Conservation (phyloP, 1,140 invertebrate species). For the Platyura marginata region DNA sequence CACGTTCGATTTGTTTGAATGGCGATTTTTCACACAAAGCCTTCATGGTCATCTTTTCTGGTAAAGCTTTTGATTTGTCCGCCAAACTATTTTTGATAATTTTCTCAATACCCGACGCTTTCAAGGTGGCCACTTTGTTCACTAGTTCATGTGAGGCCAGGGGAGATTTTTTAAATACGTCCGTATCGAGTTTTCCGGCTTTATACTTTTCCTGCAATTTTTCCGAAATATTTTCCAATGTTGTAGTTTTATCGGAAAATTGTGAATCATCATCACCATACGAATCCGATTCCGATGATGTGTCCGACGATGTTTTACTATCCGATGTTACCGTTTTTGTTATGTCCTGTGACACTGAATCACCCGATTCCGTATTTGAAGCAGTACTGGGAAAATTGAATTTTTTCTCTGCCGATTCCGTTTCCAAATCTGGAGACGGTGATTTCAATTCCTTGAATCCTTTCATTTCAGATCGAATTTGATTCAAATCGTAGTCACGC, state of each 20-base stretch:
- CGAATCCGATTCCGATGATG: conserved; percentile 20
- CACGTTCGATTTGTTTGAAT: conserved; percentile 3
- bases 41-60: background rate
- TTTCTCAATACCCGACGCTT: conserved; percentile 7
- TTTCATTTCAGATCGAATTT: conserved; percentile 67
- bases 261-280: conserved; percentile 22
- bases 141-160: background rate
- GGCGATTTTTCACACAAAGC: background rate
- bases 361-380: conserved; percentile 10
- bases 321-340: background rate
- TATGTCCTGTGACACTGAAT: background rate
- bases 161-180: background rate
- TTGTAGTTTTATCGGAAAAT: conserved; percentile 15
- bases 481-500: conserved; percentile 61
- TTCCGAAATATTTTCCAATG: conserved; percentile 9
- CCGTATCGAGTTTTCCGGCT: conserved; percentile 5
- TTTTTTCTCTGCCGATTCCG: conserved; percentile 7
- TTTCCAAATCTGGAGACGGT: conserved; percentile 12
- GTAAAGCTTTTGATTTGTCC: conserved; percentile 5
- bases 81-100: conserved; percentile 8
- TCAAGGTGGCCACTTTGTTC: background rate
- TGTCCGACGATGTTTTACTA: conserved; percentile 14
- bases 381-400: conserved; percentile 16
- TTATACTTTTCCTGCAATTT: conserved; percentile 9
- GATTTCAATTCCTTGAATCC: conserved; percentile 30